Percentiles rank a stretch among this genome's conserved stretches.
Evolutionary conservation across 2,888 invertebrate species (phyloP).

Genomic region (Taenaris catops): DNA sequence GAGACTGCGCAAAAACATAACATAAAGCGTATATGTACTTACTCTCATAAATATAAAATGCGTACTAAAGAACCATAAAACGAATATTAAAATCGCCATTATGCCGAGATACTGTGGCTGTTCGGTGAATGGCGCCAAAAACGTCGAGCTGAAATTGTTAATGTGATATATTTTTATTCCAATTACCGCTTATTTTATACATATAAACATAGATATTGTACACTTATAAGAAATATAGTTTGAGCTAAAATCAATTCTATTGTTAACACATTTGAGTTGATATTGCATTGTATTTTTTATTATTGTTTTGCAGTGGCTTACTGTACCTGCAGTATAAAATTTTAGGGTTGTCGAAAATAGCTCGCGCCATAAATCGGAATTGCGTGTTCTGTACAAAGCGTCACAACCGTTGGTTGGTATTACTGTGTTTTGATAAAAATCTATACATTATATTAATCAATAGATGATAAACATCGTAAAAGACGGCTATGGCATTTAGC

Average conservation of each 20-base stretch:
- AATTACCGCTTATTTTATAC: slow-evolving; percentile 23
- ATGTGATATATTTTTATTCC: slow-evolving; percentile 28
- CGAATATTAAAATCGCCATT: slow-evolving; percentile 80
- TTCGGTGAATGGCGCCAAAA: slow-evolving; percentile 80
- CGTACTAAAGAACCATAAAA: slow-evolving; percentile 83
- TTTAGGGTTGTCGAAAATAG: slow-evolving; percentile 3
- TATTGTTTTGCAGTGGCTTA: slow-evolving; percentile 4
- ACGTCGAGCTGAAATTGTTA: slow-evolving; percentile 67
- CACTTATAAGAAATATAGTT: slow-evolving; percentile 1
- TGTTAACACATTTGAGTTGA: not conserved
- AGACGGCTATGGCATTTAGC: too few species aligned
- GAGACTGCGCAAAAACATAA: too few species aligned
- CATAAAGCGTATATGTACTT: too few species aligned
- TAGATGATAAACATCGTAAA: too few species aligned
- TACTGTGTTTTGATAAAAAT: too few species aligned
- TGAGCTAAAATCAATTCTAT: slow-evolving; percentile 1
- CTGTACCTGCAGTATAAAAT: slow-evolving; percentile 10
- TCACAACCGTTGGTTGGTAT: too few species aligned
- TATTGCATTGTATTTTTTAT: not conserved
- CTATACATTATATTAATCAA: too few species aligned
- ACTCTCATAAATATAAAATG: too few species aligned
- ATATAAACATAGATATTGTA: slow-evolving; percentile 5
- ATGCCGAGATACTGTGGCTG: slow-evolving; percentile 83
- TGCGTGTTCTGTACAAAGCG: too few species aligned
- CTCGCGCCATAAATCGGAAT: not conserved